Base-by-base conservation (phyloP, 2,888 invertebrate species). In the Rhagium mordax region DNA sequence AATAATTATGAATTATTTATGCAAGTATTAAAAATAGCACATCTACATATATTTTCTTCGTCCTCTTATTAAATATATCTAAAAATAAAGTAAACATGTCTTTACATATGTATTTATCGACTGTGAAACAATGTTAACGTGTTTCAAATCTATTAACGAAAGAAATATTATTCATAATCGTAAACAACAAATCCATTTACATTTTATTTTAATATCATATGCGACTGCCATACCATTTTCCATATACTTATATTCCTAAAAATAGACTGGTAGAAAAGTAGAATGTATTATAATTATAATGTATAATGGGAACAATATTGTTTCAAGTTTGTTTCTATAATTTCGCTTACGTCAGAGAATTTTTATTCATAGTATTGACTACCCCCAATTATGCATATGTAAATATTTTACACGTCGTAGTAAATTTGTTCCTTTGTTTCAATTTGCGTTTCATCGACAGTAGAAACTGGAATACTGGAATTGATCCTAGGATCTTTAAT, bases 271-370 rank as follows among this genome's bases (percentile, higher is more conserved):
- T 33, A 33, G 33, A 33, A 29, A 33, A 33, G 10, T 24, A 3
- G 3, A 24, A 24, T 4, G 24, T 4, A 24, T 24, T 4, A 4
- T 24, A 24, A 41, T n/a, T 41, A 41, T n/a, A 41, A 13, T 13
- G 13, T n/a, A 41, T 41, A 41, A 41, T 41, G 41, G 4, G 13
- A n/a, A 41, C 2, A 41, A 41, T 41, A 41, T 41, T 41, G n/a
- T 41, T 41, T 41, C 13, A 33, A 29, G n/a, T 13, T 29, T 57
- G 27, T 29, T 24, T 57, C n/a, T 59, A 8, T 59, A 33, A 33
- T 33, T 59, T 15, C 59, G 13, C 33, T 33, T 59, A 24, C 59
- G 33, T 59, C 59, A 59, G 33, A 15, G 33, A 59, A 59, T 59
- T 59, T 18, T 10, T 59, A 33, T 59, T 13, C 59, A 24, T 0